phyloP scores from a whole-genome alignment of 2,797 vertebrate species.

The Apogon talboti region DNA sequence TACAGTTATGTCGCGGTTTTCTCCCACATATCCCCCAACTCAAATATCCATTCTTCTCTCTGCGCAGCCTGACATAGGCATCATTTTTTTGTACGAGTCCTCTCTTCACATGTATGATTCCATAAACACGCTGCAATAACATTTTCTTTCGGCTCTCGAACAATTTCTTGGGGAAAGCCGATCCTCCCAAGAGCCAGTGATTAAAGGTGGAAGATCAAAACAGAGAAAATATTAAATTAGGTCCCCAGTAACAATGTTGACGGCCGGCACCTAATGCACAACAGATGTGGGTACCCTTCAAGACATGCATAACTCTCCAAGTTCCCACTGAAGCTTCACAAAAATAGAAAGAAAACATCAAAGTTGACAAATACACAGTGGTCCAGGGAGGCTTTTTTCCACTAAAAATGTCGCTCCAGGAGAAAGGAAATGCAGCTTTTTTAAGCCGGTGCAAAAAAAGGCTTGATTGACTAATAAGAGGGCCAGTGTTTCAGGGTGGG shows the following conservation, averaged over 20 bases:
- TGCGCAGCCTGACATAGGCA: constrained; percentile 81
- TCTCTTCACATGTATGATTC: constrained; percentile 92
- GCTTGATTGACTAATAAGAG: constrained; percentile 76
- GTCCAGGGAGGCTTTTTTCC: constrained; percentile 65
- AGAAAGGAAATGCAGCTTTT: constrained; percentile 63
- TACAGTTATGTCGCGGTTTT: constrained; percentile 93
- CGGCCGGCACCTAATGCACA: constrained; percentile 94
- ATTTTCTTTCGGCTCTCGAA: constrained; percentile 96
- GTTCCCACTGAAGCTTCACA: constrained; percentile 83
- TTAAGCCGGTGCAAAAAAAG: constrained; percentile 45
- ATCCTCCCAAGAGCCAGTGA: constrained; percentile 96
- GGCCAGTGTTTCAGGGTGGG: constrained; percentile 69
- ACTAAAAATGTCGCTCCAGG: constrained; percentile 52
- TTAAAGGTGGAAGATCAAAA: constrained; percentile 99
- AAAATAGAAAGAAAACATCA: constrained; percentile 80
- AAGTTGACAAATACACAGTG: constrained; percentile 78
- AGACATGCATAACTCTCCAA: constrained; percentile 76
- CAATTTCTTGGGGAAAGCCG: constrained; percentile 96
- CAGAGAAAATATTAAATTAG: constrained; percentile 99
- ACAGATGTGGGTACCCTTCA: constrained; percentile 93
- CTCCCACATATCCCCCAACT: constrained; percentile 59
- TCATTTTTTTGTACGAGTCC: constrained; percentile 65
- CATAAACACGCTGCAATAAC: constrained; percentile 99
- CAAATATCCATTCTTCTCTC: constrained; percentile 72
- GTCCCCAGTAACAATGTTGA: constrained; percentile 97